phyloP scores from a whole-genome alignment of 37 sponge, comb jelly and placozoan species.

The Mnemiopsis leidyi region DNA sequence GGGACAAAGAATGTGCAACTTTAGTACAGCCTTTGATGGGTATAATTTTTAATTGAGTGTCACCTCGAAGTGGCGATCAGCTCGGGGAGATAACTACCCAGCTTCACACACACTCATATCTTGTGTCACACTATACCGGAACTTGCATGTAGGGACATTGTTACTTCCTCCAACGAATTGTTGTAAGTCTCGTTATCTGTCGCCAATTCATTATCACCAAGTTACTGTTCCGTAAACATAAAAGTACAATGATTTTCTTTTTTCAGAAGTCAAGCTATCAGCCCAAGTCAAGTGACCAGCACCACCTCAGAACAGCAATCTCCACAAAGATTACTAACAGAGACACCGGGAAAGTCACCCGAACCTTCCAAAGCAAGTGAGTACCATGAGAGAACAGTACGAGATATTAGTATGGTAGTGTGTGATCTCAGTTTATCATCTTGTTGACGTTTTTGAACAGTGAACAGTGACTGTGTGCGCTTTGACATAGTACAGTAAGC shows the following conservation, averaged over 20 bases:
- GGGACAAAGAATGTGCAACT: conserved; percentile 37
- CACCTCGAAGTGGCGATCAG: conserved; percentile 6
- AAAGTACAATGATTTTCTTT: background rate
- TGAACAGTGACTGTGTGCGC: no score
- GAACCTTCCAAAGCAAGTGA: background rate
- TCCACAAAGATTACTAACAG: background rate
- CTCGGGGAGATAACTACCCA: background rate
- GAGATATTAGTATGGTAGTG: no score
- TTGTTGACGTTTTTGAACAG: no score
- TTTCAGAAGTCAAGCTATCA: background rate
- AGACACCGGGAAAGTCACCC: background rate
- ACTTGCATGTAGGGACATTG: no score
- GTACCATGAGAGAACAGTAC: background rate
- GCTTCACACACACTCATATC: background rate
- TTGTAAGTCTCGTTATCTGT: no score
- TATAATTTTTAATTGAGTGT: conserved; percentile 43
- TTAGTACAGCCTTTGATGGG: background rate
- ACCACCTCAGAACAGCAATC: background rate
- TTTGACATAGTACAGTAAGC: no score
- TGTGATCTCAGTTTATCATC: no score
- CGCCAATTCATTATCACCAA: no score
- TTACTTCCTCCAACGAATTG: no score
- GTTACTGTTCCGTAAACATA: background rate
- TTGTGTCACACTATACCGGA: background rate
- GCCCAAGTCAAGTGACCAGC: conserved; percentile 16